Evolutionary conservation across 2,797 vertebrate species (phyloP).

Genomic region (Gouania willdenowi): DNA sequence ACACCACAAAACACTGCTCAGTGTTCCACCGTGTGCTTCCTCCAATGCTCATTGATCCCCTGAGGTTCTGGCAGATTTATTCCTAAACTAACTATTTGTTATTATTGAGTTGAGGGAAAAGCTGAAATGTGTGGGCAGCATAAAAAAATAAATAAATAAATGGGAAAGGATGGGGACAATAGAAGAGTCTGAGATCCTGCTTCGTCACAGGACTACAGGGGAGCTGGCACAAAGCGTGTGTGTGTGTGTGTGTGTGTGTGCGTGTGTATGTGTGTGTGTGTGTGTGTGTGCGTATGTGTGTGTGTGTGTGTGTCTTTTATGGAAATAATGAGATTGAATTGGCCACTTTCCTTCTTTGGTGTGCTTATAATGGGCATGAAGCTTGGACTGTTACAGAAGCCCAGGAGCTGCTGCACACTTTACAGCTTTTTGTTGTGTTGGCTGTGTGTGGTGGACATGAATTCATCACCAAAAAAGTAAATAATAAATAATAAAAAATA

Average conservation of each 20-base stretch:
- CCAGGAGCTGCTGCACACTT: slow-evolving; percentile 28
- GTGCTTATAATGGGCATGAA: slow-evolving; percentile 33
- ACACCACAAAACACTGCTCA: slow-evolving; percentile 20
- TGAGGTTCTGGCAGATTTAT: slow-evolving; percentile 26
- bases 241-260: slow-evolving; percentile 14
- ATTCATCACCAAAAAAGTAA: slow-evolving; percentile 16
- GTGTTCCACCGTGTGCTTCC: slow-evolving; percentile 26
- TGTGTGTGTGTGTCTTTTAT: slow-evolving; percentile 25
- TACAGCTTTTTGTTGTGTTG: slow-evolving; percentile 36
- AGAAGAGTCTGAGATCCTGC: too few species aligned
- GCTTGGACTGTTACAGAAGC: slow-evolving; percentile 23
- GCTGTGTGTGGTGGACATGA: slow-evolving; percentile 44
- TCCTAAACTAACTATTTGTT: slow-evolving; percentile 28
- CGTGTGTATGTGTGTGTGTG: slow-evolving; percentile 17
- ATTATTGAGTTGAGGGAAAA: slow-evolving; percentile 17
- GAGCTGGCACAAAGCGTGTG: slow-evolving; percentile 25
- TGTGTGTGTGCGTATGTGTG: too few species aligned
- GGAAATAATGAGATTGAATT: slow-evolving; percentile 57
- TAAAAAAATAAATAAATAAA: too few species aligned
- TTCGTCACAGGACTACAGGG: slow-evolving; percentile 21
- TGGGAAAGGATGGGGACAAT: too few species aligned
- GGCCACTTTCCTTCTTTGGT: slow-evolving; percentile 24
- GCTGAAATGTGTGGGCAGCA: slow-evolving; percentile 27
- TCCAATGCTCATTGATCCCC: slow-evolving; percentile 29
- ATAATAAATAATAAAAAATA: slow-evolving; percentile 33